Conservation (phyloP, 2,113 vertebrate genomes). For the Marmota monax region DNA sequence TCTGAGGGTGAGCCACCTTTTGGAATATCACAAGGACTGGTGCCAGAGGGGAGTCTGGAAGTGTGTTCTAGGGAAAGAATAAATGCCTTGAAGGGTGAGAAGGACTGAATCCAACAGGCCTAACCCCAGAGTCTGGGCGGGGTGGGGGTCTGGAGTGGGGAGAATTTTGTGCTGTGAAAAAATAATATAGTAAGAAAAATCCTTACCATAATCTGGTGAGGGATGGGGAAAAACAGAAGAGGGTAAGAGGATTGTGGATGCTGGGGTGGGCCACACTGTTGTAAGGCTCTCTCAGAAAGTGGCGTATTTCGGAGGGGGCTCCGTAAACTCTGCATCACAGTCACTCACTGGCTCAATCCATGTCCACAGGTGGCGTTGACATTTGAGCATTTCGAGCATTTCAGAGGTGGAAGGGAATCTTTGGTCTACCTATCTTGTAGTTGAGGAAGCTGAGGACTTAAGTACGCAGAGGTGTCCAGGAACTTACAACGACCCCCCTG, state of each 20-base stretch:
- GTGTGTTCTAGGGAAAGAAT: not conserved
- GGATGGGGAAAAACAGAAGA: no score
- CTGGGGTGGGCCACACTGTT: no score
- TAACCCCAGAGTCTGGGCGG: not conserved
- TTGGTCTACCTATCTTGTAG: not conserved
- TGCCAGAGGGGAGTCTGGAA: not conserved
- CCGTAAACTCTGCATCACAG: not conserved
- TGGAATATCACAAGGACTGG: not conserved
- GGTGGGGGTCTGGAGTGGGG: not conserved
- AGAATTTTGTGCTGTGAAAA: not conserved
- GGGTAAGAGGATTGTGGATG: no score
- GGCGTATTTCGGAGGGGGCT: not conserved
- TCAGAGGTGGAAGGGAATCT: not conserved
- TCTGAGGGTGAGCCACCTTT: not conserved
- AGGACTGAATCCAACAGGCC: not conserved
- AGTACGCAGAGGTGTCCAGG: not conserved
- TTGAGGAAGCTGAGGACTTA: not conserved
- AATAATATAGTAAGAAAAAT: no score
- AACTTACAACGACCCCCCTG: not conserved
- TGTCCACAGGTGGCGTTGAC: rapidly evolving
- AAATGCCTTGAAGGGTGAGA: not conserved
- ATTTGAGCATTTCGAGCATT: not conserved
- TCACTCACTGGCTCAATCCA: not conserved
- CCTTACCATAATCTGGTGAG: not conserved
- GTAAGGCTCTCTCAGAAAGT: not conserved